Evolutionary conservation across 2,797 vertebrate genomes (phyloP).

Genomic region (Falco biarmicus): DNA sequence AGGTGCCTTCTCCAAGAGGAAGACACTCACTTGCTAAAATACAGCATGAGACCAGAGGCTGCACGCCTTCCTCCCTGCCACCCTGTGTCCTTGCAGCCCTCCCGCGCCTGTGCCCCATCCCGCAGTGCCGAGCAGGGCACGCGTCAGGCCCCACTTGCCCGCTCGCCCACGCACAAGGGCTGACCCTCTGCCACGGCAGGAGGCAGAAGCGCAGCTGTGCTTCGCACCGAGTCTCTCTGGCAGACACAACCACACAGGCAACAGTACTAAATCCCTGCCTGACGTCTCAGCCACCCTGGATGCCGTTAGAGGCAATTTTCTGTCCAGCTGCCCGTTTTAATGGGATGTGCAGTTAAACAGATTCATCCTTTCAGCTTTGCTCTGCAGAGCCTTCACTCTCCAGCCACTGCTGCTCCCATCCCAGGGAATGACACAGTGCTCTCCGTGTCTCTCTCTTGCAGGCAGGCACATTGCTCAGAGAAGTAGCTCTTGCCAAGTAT

Average conservation of each 20-base stretch:
- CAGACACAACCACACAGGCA: background rate
- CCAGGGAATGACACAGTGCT: background rate
- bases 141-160: fast-evolving
- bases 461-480: background rate
- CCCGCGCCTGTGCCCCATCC: fast-evolving
- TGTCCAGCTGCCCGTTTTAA: background rate
- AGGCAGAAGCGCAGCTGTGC: background rate
- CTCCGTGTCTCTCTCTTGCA: background rate
- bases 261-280: background rate
- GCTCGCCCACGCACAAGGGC: background rate
- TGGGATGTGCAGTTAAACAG: constrained; percentile 39
- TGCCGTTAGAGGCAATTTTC: constrained; percentile 19
- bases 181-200: background rate
- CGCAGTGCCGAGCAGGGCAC: fast-evolving
- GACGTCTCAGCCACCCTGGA: background rate
- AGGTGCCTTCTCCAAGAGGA: background rate
- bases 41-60: background rate
- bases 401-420: background rate
- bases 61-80: background rate
- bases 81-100: background rate
- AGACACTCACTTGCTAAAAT: background rate
- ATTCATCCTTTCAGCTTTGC: constrained; percentile 40
- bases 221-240: background rate
- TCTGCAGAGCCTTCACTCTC: constrained; percentile 36
- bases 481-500: constrained; percentile 32